Evolutionary conservation across 2,113 vertebrate species (phyloP), one percentile per base, ranked within the genome.

Genomic region (Rynchops niger): DNA sequence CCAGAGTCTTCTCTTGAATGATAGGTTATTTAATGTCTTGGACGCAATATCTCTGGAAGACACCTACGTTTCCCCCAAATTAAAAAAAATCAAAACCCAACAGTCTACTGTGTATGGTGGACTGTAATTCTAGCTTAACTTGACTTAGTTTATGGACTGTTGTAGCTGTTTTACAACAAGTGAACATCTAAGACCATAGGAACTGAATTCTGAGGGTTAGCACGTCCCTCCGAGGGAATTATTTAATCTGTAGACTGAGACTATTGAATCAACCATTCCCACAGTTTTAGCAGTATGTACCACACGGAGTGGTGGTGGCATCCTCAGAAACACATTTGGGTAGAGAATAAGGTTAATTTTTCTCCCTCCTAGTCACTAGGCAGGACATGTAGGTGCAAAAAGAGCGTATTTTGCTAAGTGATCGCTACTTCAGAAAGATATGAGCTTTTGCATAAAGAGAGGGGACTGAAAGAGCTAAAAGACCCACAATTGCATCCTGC

Each of bases 31-130:
- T 58, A 55, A 47, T 73, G 4, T 29, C 30, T 86, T 58, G n/a
- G 36, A 82, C 29, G 63, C 13, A 0, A 0, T 20, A 14, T 52
- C 10, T 83, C 55, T 40, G 42, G 34, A 49, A 12, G 16, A 59
- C 17, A 59, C 2, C 12, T 74, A 43, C 18, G 6, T 15, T 87
- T 59, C 6, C 43, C 12, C 22, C 38, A 85, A 4, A 56, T 30
- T 18, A 59, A 14, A n/a, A 42, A 69, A 77, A 42, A 79, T 47
- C 34, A 84, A 94, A 94, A 9, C 9, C 11, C 52, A 74, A 6
- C 11, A 32, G 15, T 2, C 0, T 14, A 8, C 25, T 56, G 10
- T 19, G 7, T 55, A 34, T 12, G 19, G 12, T 61, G 36, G 8
- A 18, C 36, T 32, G 21, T 32, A 79, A 25, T 74, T 67, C 43